Evolutionary conservation across 2,888 invertebrate genomes (phyloP), one percentile per base, ranked within the genome.

Genomic region (Spisula subtruncata): DNA sequence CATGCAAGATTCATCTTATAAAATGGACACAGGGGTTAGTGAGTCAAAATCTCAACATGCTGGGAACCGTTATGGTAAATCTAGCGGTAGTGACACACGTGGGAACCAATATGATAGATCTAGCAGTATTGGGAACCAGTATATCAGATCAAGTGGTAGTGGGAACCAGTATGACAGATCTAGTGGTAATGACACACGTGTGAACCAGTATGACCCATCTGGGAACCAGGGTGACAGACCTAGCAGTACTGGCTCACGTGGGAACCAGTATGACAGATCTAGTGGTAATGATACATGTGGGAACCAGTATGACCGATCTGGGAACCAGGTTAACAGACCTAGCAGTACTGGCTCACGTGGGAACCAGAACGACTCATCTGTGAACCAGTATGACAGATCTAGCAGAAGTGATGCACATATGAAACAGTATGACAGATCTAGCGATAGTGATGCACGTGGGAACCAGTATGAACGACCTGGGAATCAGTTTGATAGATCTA

Each of bases 401-500:
- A 41, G 41, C 41, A 41, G 41, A 5, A 8, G 41, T 41, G 41
- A 41, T 8, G 41, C 41, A 41, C 41, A 8, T 41, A 8, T 2
- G 41, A n/a, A 56, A 1, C 16, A 56, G 4, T 41, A 41, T 41
- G 41, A 41, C 41, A 41, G 41, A 41, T 32, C 75, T 32, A 75
- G 75, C 35, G 60, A 20, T 2, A 83, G 18, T 54, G 20, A 87
- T 41, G 75, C 87, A n/a, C 56, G n/a, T 32, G 75, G 32, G 10
- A 81, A 35, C 51, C 75, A 89, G 35, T 89, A 89, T 51, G 88
- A 82, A 1, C 82, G 85, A 29, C 16, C 85, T 29, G 18, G 48
- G 29, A n/a, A n/a, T n/a, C n/a, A n/a, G n/a, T n/a, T n/a, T n/a
- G n/a, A n/a, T n/a, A n/a, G n/a, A n/a, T n/a, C n/a, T n/a, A n/a